Evolutionary conservation across 2,888 invertebrate genomes (phyloP), one percentile per base, ranked within the genome.

Genomic region (Mamestra brassicae): DNA sequence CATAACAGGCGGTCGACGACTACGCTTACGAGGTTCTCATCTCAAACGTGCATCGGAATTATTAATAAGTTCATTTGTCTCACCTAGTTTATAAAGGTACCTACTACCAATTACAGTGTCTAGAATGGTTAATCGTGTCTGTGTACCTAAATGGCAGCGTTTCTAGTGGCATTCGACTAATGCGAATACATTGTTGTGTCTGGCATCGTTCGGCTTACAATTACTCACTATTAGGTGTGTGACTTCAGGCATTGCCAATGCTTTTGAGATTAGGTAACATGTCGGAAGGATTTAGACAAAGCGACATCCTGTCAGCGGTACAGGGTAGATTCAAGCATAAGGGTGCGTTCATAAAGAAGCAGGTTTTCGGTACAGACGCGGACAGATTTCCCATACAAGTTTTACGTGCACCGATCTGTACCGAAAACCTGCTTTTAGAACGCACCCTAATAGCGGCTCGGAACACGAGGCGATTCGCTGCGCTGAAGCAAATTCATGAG

Each of bases 161-260:
- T 80, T 61, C 60, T 26, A 65, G 6, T 50, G 63, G 6, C 42
- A 34, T n/a, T 57, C 15, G 13, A 62, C 15, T 75, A 63, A 80
- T 67, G 57, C 57, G 38, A 36, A 54, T 63, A 75, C 26, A 76
- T 67, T 58, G 55, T 58, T 57, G 45, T 72, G 76, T 67, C 68
- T 58, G 76, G 62, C 62, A 78, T 36, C 47, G 47, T 62, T 57
- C 52, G 36, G 58, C 54, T 76, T 76, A 68, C 81, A 75, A 45
- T 81, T 63, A 81, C 54, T 81, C 60, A 78, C 45, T 64, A 65
- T 69, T 55, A 54, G 15, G 54, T 65, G 47, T 80, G 62, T 67
- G 67, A 67, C 81, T 78, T 78, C 76, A 62, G 76, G 34, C 55
- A 57, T 45, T 57, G 76, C 6, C 47, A 76, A 68, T 69, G 62